Base-by-base conservation (phyloP, 2,113 vertebrate genomes). In the Colaptes auratus region DNA sequence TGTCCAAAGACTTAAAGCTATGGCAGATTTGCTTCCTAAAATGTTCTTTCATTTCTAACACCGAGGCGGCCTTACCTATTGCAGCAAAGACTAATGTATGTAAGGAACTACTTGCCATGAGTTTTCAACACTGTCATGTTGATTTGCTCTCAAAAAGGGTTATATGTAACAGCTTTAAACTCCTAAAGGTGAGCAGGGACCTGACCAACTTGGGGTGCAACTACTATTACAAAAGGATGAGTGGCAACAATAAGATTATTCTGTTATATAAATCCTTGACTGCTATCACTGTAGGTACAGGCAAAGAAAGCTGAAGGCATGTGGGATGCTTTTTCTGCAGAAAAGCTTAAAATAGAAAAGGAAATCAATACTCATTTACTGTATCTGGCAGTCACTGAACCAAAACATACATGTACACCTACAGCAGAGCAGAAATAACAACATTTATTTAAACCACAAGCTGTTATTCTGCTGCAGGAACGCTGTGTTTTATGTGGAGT, bases 341-440 rank as follows among this genome's bases (percentile, higher is more conserved):
- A 58, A 75, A 88, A 69, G 77, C 20, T 67, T 87, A 86, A 92
- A 92, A 93, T 69, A 89, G 93, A 96, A 96, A 91, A 95, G 92
- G 94, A 88, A 95, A 94, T 82, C 42, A 81, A 91, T 89, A 82
- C 85, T 95, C 91, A 93, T 79, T 88, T 94, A 74, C 67, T 88
- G 88, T 97, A 95, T 96, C 92, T 89, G 94, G 78, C 75, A 94
- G 80, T 36, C 95, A 78, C 81, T 85, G 89, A 97, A 95, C 55
- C 73, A 92, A 96, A 94, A 95, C 82, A 91, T 92, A 92, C 86
- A 78, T 81, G 93, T 53, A 94, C 69, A 94, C 80, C 93, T 96
- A 96, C 85, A 92, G 93, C 90, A 75, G 80, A 95, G 93, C 96
- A 96, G 96, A 97, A 97, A 97, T 96, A 97, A 95, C 96, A 92